Evolutionary conservation across 2,797 vertebrate species (phyloP).

Genomic region (Synanceia verrucosa): DNA sequence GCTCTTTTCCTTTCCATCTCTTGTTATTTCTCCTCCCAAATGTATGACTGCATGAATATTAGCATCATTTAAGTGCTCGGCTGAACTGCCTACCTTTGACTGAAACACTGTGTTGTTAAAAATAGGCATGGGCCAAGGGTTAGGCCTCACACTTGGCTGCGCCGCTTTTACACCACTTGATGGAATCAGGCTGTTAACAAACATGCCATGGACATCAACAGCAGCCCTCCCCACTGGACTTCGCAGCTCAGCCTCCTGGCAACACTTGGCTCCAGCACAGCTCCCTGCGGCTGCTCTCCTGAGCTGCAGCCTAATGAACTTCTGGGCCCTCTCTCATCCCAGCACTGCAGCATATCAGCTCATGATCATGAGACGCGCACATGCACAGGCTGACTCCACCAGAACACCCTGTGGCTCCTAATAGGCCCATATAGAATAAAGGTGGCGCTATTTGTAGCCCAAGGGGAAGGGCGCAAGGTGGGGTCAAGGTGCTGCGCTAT

Average conservation of each 20-base stretch:
- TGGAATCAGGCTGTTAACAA: slow-evolving; percentile 84
- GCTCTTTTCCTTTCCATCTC: slow-evolving; percentile 70
- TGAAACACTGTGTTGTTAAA: slow-evolving; percentile 73
- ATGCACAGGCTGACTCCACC: slow-evolving; percentile 54
- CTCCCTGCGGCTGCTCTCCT: slow-evolving; percentile 78
- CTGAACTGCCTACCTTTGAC: slow-evolving; percentile 77
- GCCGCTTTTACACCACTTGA: slow-evolving; percentile 79
- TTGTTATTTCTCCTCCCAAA: slow-evolving; percentile 73
- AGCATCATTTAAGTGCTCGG: slow-evolving; percentile 73
- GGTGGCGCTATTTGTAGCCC: slow-evolving; percentile 65
- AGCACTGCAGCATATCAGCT: slow-evolving; percentile 64
- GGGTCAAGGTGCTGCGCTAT: slow-evolving; percentile 62
- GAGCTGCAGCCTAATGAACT: slow-evolving; percentile 82
- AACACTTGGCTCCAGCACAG: slow-evolving; percentile 71
- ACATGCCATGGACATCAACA: slow-evolving; percentile 83
- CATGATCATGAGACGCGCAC: slow-evolving; percentile 54
- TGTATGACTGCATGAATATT: slow-evolving; percentile 71
- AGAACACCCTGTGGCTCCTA: slow-evolving; percentile 69
- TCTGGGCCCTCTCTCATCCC: slow-evolving; percentile 74
- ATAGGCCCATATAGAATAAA: slow-evolving; percentile 75
- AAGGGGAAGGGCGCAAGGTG: slow-evolving; percentile 56
- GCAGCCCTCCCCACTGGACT: slow-evolving; percentile 73
- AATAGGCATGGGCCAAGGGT: slow-evolving; percentile 74
- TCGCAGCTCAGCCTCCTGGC: slow-evolving; percentile 78
- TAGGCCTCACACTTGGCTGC: slow-evolving; percentile 75